Conservation (phyloP, 2,113 vertebrate genomes). For the Hassar affinis region DNA sequence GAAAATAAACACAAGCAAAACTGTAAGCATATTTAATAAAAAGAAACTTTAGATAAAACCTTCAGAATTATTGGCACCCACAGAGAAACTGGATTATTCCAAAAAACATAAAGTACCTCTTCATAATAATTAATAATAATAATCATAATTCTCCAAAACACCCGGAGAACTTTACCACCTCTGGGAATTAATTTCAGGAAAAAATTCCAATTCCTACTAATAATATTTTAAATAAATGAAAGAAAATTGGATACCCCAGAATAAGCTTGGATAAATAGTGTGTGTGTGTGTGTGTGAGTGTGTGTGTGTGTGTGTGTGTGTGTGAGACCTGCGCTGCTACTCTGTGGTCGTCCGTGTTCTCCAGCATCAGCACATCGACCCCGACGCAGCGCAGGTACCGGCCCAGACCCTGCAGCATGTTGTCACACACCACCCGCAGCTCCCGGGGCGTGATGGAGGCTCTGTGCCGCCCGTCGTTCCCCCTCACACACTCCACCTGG, state of each 20-base stretch:
- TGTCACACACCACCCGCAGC: slow-evolving; percentile 83
- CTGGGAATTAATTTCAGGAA: neutral
- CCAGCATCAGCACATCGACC: slow-evolving; percentile 76
- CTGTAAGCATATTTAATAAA: no score
- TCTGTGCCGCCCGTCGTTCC: slow-evolving; percentile 27
- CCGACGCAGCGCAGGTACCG: slow-evolving; percentile 83
- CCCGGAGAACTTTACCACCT: neutral
- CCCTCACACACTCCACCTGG: neutral
- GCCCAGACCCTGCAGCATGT: slow-evolving; percentile 86
- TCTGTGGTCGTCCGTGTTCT: slow-evolving; percentile 78
- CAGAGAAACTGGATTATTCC: neutral
- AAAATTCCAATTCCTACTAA: neutral
- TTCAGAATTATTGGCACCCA: neutral
- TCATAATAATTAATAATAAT: no score
- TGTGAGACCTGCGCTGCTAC: slow-evolving; percentile 77
- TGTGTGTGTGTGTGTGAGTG: no score
- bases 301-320: no score
- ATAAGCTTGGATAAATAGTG: no score
- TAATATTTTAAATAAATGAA: neutral
- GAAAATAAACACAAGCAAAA: neutral
- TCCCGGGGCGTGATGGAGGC: slow-evolving; percentile 65
- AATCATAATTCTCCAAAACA: no score
- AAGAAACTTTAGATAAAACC: neutral
- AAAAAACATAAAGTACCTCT: no score
- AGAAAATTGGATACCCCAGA: no score